A percentile compares a stretch with the other conserved stretches of the same genome.
These are phyloP conservation scores for Hipparchia semele DNA, from an alignment of 2,888 invertebrate species.

Conservation along the genomic window DNA sequence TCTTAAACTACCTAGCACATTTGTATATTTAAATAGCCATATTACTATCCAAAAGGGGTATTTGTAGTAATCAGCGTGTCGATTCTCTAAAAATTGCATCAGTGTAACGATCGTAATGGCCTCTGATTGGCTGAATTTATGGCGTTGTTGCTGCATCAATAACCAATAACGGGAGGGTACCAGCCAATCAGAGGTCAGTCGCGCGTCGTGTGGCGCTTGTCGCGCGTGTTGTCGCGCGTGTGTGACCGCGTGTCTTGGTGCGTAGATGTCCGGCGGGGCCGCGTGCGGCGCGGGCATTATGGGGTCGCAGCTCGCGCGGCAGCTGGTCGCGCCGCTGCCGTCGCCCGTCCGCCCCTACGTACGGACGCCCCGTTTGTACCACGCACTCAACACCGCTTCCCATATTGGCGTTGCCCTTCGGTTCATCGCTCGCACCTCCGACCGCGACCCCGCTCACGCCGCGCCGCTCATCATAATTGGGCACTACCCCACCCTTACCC, in stretches of 20 bases:
- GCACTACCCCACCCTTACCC: slow-evolving; percentile 21
- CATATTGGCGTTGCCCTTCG: slow-evolving; percentile 64
- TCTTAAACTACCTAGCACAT: no score
- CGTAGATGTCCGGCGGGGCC: slow-evolving; percentile 66
- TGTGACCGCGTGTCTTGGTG: slow-evolving; percentile 54
- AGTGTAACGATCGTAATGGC: no score
- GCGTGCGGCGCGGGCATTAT: slow-evolving; percentile 69
- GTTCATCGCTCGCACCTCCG: slow-evolving; percentile 50
- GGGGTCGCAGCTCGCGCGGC: slow-evolving; percentile 84
- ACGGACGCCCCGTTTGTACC: slow-evolving; percentile 81
- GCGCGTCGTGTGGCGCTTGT: slow-evolving; percentile 16
- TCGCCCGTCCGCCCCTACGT: slow-evolving; percentile 78
- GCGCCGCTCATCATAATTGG: slow-evolving; percentile 32
- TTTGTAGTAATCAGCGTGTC: neutral
- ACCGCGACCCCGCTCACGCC: slow-evolving; percentile 19
- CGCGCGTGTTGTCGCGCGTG: slow-evolving; percentile 2
- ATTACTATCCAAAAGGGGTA: no score
- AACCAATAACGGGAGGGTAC: no score
- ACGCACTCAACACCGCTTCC: slow-evolving; percentile 82
- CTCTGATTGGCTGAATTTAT: no score
- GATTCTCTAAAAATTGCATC: no score
- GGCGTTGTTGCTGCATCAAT: no score
- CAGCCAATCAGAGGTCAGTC: no score
- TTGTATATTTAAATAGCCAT: no score
- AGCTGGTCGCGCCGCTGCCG: slow-evolving; percentile 84